Evolutionary conservation across 2,113 vertebrate species (phyloP).

Genomic region (Fregetta grallaria): DNA sequence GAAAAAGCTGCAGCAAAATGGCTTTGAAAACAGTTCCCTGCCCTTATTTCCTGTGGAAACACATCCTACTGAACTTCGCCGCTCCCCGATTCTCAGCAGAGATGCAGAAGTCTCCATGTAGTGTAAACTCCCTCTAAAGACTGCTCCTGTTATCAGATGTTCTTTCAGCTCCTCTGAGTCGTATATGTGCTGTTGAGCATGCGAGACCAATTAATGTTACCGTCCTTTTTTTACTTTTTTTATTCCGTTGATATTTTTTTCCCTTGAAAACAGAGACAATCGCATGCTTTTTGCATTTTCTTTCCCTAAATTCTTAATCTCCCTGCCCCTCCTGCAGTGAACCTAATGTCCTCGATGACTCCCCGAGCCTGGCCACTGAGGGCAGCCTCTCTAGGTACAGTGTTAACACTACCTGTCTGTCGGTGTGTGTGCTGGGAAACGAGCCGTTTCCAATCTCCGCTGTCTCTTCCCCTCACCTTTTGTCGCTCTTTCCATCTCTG

Average conservation of each 20-base stretch:
- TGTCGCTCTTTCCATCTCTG: constrained; percentile 64
- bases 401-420: constrained; percentile 86
- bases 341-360: constrained; percentile 99
- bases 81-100: not conserved
- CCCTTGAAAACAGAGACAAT: constrained; percentile 73
- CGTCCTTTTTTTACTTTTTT: constrained; percentile 71
- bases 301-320: constrained; percentile 91
- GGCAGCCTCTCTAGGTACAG: constrained; percentile 99
- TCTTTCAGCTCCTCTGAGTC: constrained; percentile 65
- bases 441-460: constrained; percentile 67
- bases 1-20: not conserved
- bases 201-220: constrained; percentile 70
- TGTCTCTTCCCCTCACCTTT: constrained; percentile 62
- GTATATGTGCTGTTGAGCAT: constrained; percentile 63
- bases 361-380: constrained; percentile 97
- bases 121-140: constrained; percentile 19
- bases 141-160: constrained; percentile 52
- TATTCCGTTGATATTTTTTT: constrained; percentile 71
- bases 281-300: constrained; percentile 79
- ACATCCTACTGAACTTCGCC: not conserved
- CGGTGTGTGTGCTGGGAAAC: constrained; percentile 88
- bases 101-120: constrained; percentile 20
- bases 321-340: constrained; percentile 96
- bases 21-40: not conserved
- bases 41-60: not conserved